Evolutionary conservation across 2,797 vertebrate species (phyloP).

Genomic region (Poliocrania exsul): DNA sequence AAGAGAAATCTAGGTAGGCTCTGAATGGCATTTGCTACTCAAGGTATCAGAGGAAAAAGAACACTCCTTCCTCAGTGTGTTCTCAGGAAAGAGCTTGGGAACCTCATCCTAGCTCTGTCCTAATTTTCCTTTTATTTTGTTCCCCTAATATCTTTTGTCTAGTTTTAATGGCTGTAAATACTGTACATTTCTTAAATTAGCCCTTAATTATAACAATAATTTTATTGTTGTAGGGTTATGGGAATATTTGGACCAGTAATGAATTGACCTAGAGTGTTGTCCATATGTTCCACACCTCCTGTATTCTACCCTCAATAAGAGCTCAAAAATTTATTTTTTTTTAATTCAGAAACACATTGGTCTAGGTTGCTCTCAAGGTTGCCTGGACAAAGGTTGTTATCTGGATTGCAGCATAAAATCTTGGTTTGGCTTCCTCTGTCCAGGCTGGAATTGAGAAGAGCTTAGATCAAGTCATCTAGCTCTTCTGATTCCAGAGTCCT

Average conservation of each 20-base stretch:
- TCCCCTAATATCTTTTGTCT: background rate
- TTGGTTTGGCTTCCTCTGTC: background rate
- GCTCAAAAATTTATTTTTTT: background rate
- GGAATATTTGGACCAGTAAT: background rate
- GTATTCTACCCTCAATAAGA: background rate
- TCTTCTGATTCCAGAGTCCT: background rate
- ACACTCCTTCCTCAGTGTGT: background rate
- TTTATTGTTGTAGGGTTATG: constrained; percentile 58
- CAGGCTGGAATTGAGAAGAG: background rate
- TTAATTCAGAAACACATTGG: background rate
- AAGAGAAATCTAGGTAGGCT: background rate
- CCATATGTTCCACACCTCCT: background rate
- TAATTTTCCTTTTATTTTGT: background rate
- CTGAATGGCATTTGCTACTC: background rate
- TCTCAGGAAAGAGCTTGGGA: background rate
- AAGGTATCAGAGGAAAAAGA: background rate
- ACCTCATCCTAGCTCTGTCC: background rate
- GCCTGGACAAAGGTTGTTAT: background rate
- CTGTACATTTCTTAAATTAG: constrained; percentile 62
- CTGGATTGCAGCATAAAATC: background rate
- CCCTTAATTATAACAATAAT: constrained; percentile 64
- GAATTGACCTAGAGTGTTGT: background rate
- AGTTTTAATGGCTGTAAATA: constrained; percentile 65
- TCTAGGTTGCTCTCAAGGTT: background rate
- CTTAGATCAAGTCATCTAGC: background rate